Evolutionary conservation across 2,113 vertebrate genomes (phyloP), one percentile per base, ranked within the genome.

Genomic region (Phainopepla nitens): DNA sequence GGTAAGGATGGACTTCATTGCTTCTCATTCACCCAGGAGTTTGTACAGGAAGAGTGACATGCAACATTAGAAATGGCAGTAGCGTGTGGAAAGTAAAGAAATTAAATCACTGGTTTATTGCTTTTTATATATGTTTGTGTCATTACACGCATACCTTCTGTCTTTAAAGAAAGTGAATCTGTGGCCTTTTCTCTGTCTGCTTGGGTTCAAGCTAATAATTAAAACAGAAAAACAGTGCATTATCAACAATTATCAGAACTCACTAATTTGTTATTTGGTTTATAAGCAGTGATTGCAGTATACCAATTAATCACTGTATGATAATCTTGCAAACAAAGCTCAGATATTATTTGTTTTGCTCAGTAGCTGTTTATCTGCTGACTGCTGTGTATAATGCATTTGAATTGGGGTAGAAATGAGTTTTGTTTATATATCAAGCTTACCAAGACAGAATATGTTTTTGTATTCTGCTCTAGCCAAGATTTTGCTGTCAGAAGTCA

Each of bases 1-100:
- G 98, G 99, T 99, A 98, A 96, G 95, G 85, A 17, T 7, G 20
- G 9, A 25, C 29, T 42, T 82, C 3, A 2, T 44, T 76, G 64
- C 68, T 56, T 71, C 60, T 24, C 31, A 1, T 22, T 79, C 66
- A 36, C 39, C 39, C 3, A 0, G 50, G 39, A 39, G 4, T 31
- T 44, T 51, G 10, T 44, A 9, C 36, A 69, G 51, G 25, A 42
- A 24, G 50, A 91, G 50, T 18, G 35, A 93, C 23, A 28, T 45
- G 10, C 35, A 47, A 4, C 0, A 0, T 42, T 81, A 47, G 33
- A 42, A 91, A 65, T 35, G 89, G 39, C 29, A 47, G 39, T 42
- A 47, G 28, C 4, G 1, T 10, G 31, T 64, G 77, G 17, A 42
- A 81, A 90, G 44, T 45, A 33, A 56, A 53, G 27, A 13, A 57